Evolutionary conservation across 2,113 vertebrate species (phyloP).

Genomic region (Thryonomys swinderianus): DNA sequence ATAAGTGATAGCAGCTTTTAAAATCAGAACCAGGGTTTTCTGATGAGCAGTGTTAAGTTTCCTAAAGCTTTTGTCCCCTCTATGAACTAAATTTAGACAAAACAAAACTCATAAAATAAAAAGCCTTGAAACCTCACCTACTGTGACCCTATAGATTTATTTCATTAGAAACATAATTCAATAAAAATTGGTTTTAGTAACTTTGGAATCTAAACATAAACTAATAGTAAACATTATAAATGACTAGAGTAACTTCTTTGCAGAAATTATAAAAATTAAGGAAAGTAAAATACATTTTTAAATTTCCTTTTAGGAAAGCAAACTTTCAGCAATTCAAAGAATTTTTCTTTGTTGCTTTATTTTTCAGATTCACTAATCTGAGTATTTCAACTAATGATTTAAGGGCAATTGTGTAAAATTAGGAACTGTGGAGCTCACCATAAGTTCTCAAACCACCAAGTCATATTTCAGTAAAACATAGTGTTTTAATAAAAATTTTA

Average conservation of each 20-base stretch:
- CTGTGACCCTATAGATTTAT: neutral
- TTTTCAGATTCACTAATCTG: constrained; percentile 45
- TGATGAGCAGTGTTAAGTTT: constrained; percentile 67
- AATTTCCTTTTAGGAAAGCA: constrained; percentile 6
- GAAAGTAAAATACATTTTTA: constrained; percentile 27
- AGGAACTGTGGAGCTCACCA: neutral
- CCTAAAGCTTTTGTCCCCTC: constrained; percentile 61
- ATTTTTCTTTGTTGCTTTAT: neutral
- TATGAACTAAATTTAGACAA: constrained; percentile 52
- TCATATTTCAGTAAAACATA: constrained; percentile 34
- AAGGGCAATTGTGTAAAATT: constrained; percentile 11
- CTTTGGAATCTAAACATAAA: constrained; percentile 40
- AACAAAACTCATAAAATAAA: constrained; percentile 30
- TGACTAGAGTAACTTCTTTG: constrained; percentile 30
- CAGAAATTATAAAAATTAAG: constrained; percentile 25
- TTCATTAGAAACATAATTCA: constrained; percentile 14
- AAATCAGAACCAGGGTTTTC: constrained; percentile 69
- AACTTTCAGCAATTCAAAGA: constrained; percentile 7
- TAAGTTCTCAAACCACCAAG: constrained; percentile 31
- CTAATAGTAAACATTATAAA: neutral
- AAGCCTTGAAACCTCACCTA: constrained; percentile 25
- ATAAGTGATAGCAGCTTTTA: neutral
- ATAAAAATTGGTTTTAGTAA: neutral
- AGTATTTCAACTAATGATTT: constrained; percentile 35
- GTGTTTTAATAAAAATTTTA: constrained; percentile 1